A percentile compares a stretch with the other conserved stretches of the same genome.
Conservation (phyloP, 2,888 invertebrate genomes). For the Andrena marginata region DNA sequence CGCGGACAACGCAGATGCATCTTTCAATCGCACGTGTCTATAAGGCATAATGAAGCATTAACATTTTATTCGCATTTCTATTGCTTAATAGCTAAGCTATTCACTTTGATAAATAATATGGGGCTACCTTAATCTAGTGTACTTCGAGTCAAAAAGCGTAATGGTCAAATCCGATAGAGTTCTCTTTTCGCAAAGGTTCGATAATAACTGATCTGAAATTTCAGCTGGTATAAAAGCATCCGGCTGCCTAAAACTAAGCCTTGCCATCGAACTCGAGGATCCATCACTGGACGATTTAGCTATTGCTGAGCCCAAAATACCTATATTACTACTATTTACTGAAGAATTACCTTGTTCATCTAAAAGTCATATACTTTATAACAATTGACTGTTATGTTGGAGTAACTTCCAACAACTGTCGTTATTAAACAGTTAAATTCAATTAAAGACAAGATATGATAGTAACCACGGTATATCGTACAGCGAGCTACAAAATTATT, state of each 20-base stretch:
- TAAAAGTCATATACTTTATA: constrained; percentile 42
- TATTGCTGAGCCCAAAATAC: constrained; percentile 35
- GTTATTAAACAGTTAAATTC: not conserved
- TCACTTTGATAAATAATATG: not conserved
- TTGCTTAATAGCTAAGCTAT: not conserved
- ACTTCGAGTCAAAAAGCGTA: constrained; percentile 87
- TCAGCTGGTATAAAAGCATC: constrained; percentile 87
- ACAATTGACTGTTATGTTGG: constrained; percentile 15
- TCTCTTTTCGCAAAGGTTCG: constrained; percentile 87
- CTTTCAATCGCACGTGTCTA: constrained; percentile 87
- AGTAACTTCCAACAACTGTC: not conserved
- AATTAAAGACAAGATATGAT: not conserved
- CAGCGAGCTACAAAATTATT: not conserved
- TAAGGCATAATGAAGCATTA: constrained; percentile 59
- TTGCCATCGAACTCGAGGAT: constrained; percentile 67
- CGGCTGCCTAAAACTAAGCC: constrained; percentile 86
- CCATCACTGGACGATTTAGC: constrained; percentile 53
- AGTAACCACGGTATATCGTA: constrained; percentile 5
- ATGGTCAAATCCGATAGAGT: constrained; percentile 88
- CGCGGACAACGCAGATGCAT: constrained; percentile 87
- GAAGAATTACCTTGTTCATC: constrained; percentile 46
- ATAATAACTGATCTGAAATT: constrained; percentile 87
- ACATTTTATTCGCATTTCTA: not conserved
- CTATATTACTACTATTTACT: constrained; percentile 41
- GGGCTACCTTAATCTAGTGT: constrained; percentile 87